phyloP scores from a whole-genome alignment of 2,888 invertebrate genomes.

The Coleophora deauratella region DNA sequence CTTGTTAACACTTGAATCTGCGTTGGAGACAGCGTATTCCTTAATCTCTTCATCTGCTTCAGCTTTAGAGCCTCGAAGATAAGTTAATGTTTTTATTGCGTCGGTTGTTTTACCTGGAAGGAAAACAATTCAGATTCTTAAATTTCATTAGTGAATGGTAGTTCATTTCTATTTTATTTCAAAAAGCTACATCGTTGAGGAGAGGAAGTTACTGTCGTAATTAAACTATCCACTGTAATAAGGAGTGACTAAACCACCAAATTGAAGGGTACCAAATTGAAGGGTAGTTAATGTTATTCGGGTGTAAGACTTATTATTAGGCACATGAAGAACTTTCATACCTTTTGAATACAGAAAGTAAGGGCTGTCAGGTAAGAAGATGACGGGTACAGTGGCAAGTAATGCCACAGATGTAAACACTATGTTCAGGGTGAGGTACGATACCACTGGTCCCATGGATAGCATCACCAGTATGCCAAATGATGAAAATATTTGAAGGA shows the following conservation, averaged over 20 bases:
- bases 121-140: not conserved
- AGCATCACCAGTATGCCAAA: slow-evolving; percentile 30
- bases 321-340: slow-evolving; percentile 6
- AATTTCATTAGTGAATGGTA: too few relatives aligned
- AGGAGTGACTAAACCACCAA: too few relatives aligned
- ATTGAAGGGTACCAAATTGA: too few relatives aligned
- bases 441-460: slow-evolving; percentile 31
- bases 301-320: too few relatives aligned
- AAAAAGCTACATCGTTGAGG: too few relatives aligned
- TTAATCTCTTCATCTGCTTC: slow-evolving; percentile 38
- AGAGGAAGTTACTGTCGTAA: too few relatives aligned
- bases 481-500: slow-evolving; percentile 30
- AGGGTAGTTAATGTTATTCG: too few relatives aligned
- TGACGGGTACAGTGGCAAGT: slow-evolving; percentile 21
- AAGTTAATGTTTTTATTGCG: slow-evolving; percentile 32
- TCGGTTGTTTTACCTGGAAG: slow-evolving; percentile 35
- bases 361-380: slow-evolving; percentile 37
- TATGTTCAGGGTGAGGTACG: slow-evolving; percentile 24
- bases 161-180: too few relatives aligned
- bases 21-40: slow-evolving; percentile 26
- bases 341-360: slow-evolving; percentile 35
- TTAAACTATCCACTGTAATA: too few relatives aligned
- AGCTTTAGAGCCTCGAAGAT: slow-evolving; percentile 36
- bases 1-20: slow-evolving; percentile 10
- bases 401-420: slow-evolving; percentile 16